Evolutionary conservation across 2,888 invertebrate species (phyloP), one percentile per base, ranked within the genome.

Genomic region (Catocala sponsa): DNA sequence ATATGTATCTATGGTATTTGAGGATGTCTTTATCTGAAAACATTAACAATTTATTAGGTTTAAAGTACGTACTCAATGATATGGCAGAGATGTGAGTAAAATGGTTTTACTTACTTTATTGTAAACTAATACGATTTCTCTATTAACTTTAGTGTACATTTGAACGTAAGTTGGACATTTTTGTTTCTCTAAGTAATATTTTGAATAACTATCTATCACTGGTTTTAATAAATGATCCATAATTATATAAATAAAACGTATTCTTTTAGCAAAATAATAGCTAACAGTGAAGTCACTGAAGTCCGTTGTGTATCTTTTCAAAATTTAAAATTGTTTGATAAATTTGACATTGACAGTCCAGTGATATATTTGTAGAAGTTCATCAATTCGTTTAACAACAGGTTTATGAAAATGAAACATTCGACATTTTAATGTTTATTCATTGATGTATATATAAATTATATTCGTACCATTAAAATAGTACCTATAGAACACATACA

Each of bases 111-210:
- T 67, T 82, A 92, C 92, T 85, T 91, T 92, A 0, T 80, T 78
- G 61, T 81, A 88, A 52, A 88, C 89, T 57, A 93, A 63, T 15
- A 90, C 68, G 35, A 92, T 74, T 62, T 94, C 92, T 58, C 69
- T 78, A 46, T 74, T 81, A 58, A 65, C 79, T 83, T 88, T 91
- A 13, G 88, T 85, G 59, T 86, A 92, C 81, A 94, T 91, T 83
- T 87, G 81, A 2, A 94, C 85, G 78, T 94, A 94, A 72, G 86
- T 93, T 0, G 94, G 91, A 63, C 85, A 83, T 58, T 74, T 72
- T 78, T 90, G 90, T 80, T 87, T 91, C 53, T 91, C 86, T 55
- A 92, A 74, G 49, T 67, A 65, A 64, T 81, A 83, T 69, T 91
- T 89, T 0, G 91, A 76, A 76, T 83, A 91, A 57, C 52, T 81